Percentiles rank a stretch among this genome's conserved stretches.
Evolutionary conservation across 2,113 vertebrate genomes (phyloP).

Genomic region (Leptobrachium ailaonicum): DNA sequence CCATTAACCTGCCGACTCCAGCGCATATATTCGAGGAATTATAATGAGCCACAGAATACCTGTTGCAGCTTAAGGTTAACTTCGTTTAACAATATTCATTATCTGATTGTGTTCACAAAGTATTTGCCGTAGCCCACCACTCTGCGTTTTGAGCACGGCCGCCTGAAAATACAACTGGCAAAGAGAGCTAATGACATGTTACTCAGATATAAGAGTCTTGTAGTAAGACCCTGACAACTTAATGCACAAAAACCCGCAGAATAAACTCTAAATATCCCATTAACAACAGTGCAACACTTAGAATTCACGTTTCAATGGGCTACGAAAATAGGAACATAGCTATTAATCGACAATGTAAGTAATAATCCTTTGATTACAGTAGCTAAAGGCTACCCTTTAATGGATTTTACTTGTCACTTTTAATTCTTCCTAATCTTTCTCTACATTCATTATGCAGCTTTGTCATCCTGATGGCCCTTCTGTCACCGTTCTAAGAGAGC

Average conservation of each 20-base stretch:
- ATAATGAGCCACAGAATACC: background rate
- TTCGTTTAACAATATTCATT: background rate
- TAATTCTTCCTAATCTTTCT: constrained; percentile 72
- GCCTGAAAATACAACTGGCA: background rate
- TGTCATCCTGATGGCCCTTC: constrained; percentile 62
- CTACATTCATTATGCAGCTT: constrained; percentile 67
- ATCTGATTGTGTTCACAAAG: background rate
- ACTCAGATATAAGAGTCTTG: background rate
- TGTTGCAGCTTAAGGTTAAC: background rate
- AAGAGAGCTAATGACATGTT: constrained; percentile 1
- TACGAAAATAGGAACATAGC: constrained; percentile 54
- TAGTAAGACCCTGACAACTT: constrained; percentile 37
- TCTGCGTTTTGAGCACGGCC: background rate
- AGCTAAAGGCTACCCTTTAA: constrained; percentile 67
- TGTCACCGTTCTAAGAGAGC: constrained; percentile 61
- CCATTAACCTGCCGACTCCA: background rate
- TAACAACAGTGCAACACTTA: constrained; percentile 56
- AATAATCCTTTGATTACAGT: constrained; percentile 71
- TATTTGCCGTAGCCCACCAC: background rate
- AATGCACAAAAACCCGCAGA: constrained; percentile 42
- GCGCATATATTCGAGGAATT: background rate
- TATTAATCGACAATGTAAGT: constrained; percentile 69
- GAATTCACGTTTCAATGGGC: constrained; percentile 52
- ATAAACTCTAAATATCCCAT: constrained; percentile 49
- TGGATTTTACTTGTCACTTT: constrained; percentile 70